Evolutionary conservation across 2,888 invertebrate species (phyloP), one percentile per base, ranked within the genome.

Genomic region (Hirtodrosophila histrioides): DNA sequence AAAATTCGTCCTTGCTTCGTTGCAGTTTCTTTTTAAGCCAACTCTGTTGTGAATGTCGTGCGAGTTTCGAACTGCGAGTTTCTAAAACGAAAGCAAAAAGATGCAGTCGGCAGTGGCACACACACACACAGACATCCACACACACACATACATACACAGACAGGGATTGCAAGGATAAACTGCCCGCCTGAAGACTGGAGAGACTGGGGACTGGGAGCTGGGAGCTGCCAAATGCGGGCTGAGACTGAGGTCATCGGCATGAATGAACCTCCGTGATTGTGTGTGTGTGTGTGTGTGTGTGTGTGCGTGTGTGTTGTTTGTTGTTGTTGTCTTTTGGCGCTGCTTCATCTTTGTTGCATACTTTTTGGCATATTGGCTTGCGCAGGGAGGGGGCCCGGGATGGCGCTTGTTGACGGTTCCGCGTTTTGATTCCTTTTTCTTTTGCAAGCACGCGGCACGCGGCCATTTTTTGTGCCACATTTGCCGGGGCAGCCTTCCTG

Each of bases 1-100:
- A 90, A 89, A 88, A 89, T 90, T 90, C 90, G 89, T 90, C 89
- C 89, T 90, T 90, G 90, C 86, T 84, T 88, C 86, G 90, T 90
- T 88, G 88, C 89, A 90, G 89, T 90, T 90, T 88, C 90, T 90
- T 90, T 90, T 90, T 89, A 53, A 68, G 72, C 53, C 45, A 49
- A 35, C 61, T 51, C 49, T 53, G 65, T 37, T 78, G 61, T 70
- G 74, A 83, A 71, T 83, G 83, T 86, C 83, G 83, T 83, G 60
- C 75, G 79, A 78, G 75, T 49, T 56, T 64, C 31, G 45, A 46
- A 23, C 27, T 37, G 68, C 54, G 78, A 79, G 62, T 86, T 81
- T 88, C 88, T 89, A 89, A 90, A 90, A 89, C 88, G 88, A 83
- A 80, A 88, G 82, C 87, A 86, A 89, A 87, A 85, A 90, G 75